phyloP scores from a whole-genome alignment of 2,888 invertebrate species.

The Diadegma fenestrale region DNA sequence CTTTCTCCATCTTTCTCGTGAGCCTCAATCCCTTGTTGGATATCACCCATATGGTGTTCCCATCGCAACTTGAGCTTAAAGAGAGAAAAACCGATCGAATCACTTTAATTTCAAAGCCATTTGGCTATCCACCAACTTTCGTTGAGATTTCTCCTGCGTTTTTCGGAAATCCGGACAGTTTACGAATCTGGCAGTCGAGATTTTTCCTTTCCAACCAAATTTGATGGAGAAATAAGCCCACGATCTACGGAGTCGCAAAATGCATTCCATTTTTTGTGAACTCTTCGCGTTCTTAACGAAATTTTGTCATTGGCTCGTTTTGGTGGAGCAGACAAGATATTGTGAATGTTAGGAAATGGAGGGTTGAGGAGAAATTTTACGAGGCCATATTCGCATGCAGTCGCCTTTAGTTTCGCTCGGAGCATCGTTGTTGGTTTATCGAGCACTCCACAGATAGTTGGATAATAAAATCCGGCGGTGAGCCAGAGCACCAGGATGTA shows the following conservation, averaged over 20 bases:
- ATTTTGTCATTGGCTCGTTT: background rate
- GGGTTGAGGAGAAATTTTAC: slow-evolving; percentile 41
- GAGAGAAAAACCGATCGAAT: background rate
- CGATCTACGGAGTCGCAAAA: too few species aligned
- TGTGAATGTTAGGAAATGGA: slow-evolving; percentile 22
- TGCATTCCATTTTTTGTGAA: too few species aligned
- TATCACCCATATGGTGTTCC: background rate
- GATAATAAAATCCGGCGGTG: slow-evolving; percentile 47
- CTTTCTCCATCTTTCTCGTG: background rate
- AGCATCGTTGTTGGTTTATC: slow-evolving; percentile 62
- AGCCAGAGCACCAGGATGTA: background rate
- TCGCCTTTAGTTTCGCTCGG: background rate
- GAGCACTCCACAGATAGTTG: slow-evolving; percentile 59
- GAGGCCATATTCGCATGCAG: slow-evolving; percentile 4
- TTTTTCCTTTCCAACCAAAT: background rate
- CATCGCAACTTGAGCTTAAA: background rate
- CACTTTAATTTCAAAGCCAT: background rate
- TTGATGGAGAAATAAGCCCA: background rate
- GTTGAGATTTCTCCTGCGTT: background rate
- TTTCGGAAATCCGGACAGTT: background rate
- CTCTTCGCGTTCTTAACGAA: too few species aligned
- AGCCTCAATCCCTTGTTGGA: background rate
- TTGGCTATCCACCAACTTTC: background rate
- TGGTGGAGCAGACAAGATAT: background rate
- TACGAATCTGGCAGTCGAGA: background rate